Evolutionary conservation across 2,113 vertebrate genomes (phyloP), one percentile per base, ranked within the genome.

Genomic region (Hystrix cristata): DNA sequence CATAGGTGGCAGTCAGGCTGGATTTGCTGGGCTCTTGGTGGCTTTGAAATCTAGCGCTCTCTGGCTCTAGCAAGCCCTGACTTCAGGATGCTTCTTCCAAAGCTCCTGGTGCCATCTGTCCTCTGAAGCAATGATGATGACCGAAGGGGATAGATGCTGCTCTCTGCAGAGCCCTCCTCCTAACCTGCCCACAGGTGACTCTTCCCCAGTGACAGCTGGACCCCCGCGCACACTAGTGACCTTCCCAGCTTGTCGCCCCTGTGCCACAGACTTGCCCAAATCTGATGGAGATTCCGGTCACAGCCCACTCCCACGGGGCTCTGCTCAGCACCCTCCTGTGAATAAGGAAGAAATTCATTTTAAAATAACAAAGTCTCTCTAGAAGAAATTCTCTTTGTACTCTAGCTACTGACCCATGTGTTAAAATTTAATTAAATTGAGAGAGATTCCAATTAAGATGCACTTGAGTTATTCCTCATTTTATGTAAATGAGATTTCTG

Each of bases 391-490:
- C 82, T 12, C 86, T 76, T 7, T 5, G 46, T 65, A 93, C 93
- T 96, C 80, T 62, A 98, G 25, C 67, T 62, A 95, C 81, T 82
- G 12, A 1, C 64, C 34, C 53, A 64, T 88, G 91, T 97, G 96
- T 86, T 88, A 18, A 94, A 96, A 97, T 98, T 93, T 91, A 98
- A 84, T 98, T 98, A 97, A 96, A 95, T 14, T 88, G 78, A 90
- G 88, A 96, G 71, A 84, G 59, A 78, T 96, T 46, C 82, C 16
- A 91, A 96, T 98, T 98, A 95, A 98, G 86, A 90, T 94, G 59
- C 84, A 93, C 92, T 96, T 97, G 93, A 98, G 98, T 98, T 97
- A 94, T 95, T 98, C 91, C 59, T 97, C 53, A 46, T 97, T 97
- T 97, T 96, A 97, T 97, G 94, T 90, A 96, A 98, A 98, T 97